Evolutionary conservation across 2,113 vertebrate species (phyloP).

Genomic region (Potamarius usumacintae): DNA sequence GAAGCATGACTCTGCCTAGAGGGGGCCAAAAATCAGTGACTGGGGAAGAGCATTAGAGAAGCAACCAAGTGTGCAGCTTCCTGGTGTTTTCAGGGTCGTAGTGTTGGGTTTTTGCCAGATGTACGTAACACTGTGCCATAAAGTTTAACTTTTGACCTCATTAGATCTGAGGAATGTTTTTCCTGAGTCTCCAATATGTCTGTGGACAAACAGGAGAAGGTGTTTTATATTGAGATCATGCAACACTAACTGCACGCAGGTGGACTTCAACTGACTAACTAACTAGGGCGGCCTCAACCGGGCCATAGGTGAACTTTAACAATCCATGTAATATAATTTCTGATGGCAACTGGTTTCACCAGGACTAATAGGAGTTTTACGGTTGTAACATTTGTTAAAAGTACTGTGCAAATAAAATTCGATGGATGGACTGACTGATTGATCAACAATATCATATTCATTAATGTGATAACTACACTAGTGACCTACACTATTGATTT

Average conservation of each 20-base stretch:
- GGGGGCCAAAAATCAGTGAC: not conserved
- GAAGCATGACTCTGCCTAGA: too few species aligned
- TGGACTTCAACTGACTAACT: too few species aligned
- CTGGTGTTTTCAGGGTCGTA: not conserved
- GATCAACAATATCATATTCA: not conserved
- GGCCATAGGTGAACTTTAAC: too few species aligned
- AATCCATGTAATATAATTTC: too few species aligned
- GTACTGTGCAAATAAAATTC: not conserved
- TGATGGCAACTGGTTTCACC: not conserved
- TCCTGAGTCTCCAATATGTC: not conserved
- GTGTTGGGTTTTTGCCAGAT: not conserved
- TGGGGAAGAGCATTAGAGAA: not conserved
- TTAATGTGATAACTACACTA: not conserved
- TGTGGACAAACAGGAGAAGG: not conserved
- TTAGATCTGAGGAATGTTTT: not conserved
- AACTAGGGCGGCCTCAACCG: too few species aligned
- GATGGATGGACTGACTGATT: not conserved
- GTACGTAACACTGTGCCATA: not conserved
- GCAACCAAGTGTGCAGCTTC: not conserved
- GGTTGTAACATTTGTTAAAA: not conserved
- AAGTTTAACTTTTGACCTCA: not conserved
- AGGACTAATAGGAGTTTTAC: not conserved
- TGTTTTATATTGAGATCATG: not conserved
- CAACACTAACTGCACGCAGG: too few species aligned
- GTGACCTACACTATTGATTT: not conserved